Evolutionary conservation across 2,113 vertebrate species (phyloP).

Genomic region (Petroica traversi): DNA sequence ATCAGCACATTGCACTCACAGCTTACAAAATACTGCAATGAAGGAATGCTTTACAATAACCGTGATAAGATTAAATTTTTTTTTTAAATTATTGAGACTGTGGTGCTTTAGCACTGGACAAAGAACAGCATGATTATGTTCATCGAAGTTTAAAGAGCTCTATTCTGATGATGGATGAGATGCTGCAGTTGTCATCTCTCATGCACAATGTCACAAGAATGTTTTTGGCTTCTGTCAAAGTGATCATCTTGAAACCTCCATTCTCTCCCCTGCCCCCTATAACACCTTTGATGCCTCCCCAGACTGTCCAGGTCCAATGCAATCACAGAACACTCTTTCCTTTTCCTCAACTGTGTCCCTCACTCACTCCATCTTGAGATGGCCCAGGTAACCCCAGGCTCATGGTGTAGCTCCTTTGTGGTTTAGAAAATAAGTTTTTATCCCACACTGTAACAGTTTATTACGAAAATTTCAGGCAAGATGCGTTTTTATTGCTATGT

Average conservation of each 20-base stretch:
- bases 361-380: not conserved
- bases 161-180: too few species aligned
- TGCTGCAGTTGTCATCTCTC: not conserved
- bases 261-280: not conserved
- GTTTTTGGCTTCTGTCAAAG: not conserved
- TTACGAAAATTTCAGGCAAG: not conserved
- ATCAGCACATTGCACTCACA: not conserved
- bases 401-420: not conserved
- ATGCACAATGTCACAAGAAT: not conserved
- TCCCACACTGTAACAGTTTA: not conserved
- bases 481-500: not conserved
- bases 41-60: not conserved
- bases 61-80: not conserved
- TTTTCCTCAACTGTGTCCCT: rapidly evolving
- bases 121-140: not conserved
- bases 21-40: not conserved
- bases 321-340: not conserved
- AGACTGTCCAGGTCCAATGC: not conserved
- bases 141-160: not conserved
- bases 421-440: not conserved
- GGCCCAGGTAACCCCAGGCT: not conserved
- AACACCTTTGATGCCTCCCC: not conserved
- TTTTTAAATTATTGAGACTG: not conserved
- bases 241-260: not conserved
- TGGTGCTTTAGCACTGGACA: not conserved